phyloP scores from a whole-genome alignment of 2,113 vertebrate species.

The Felis chaus region DNA sequence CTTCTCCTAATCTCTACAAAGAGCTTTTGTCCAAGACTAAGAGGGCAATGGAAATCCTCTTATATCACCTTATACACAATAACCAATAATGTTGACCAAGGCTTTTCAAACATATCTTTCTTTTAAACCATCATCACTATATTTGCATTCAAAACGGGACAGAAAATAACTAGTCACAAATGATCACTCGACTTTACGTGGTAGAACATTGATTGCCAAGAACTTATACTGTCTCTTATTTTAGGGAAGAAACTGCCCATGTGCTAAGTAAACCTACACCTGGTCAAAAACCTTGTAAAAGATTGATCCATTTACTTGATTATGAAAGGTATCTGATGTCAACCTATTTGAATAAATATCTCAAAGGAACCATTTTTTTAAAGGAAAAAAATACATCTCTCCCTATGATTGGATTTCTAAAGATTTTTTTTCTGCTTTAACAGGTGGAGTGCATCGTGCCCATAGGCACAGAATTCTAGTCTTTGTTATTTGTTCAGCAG shows the following conservation, averaged over 20 bases:
- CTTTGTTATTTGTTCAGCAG: not conserved
- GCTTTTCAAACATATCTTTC: not conserved
- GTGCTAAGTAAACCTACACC: not conserved
- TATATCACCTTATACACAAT: not conserved
- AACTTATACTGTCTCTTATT: slow-evolving; percentile 26
- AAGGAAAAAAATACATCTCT: not conserved
- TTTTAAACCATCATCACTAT: not conserved
- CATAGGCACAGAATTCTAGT: not conserved
- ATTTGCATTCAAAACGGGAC: slow-evolving; percentile 12
- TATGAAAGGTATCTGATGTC: not conserved
- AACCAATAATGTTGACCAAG: not conserved
- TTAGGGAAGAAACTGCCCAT: not conserved
- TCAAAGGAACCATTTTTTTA: not conserved
- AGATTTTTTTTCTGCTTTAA: not conserved
- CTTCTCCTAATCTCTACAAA: not conserved
- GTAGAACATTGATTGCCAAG: not conserved
- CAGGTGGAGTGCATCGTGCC: not conserved
- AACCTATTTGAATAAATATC: slow-evolving; percentile 6
- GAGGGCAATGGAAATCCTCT: not conserved
- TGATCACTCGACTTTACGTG: not conserved
- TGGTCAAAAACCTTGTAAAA: slow-evolving; percentile 19
- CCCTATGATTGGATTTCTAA: not conserved
- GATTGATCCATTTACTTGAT: not conserved
- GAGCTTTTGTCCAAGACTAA: not conserved
- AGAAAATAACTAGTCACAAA: slow-evolving; percentile 26